Percentiles rank a stretch among this genome's conserved stretches.
phyloP scores from a whole-genome alignment of 2,888 invertebrate genomes.

The Pristionchus entomophagus region DNA sequence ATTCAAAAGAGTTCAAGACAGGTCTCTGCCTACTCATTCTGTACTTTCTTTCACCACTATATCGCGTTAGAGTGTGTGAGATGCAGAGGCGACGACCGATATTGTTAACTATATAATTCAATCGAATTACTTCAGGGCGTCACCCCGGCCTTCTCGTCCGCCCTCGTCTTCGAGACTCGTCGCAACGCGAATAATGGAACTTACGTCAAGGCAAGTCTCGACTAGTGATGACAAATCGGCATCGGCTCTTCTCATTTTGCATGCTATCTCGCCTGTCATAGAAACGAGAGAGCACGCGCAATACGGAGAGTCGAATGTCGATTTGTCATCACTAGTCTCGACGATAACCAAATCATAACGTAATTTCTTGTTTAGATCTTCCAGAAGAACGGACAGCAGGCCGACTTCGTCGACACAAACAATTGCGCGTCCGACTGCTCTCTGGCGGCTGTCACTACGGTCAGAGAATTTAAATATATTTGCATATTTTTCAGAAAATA shows the following conservation, averaged over 20 bases:
- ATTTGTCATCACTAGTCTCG: background rate
- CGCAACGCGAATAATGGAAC: conserved; percentile 1
- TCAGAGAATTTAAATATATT: too few relatives aligned
- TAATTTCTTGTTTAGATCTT: background rate
- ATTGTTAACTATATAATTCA: background rate
- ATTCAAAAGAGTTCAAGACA: too few relatives aligned
- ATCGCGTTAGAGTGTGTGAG: too few relatives aligned
- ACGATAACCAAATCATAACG: too few relatives aligned
- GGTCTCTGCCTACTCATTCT: too few relatives aligned
- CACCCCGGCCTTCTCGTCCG: conserved; percentile 9
- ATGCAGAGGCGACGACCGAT: too few relatives aligned
- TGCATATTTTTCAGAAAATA: too few relatives aligned
- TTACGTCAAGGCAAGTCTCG: background rate
- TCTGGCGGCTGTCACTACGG: background rate
- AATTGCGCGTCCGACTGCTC: background rate
- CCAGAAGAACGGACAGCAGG: conserved; percentile 20
- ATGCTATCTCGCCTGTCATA: too few relatives aligned
- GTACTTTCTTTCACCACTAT: too few relatives aligned
- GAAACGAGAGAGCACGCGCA: too few relatives aligned
- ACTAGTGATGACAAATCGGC: too few relatives aligned
- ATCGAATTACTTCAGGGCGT: background rate
- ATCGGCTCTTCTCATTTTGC: too few relatives aligned
- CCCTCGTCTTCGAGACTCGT: conserved; percentile 31
- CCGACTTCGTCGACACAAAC: background rate
- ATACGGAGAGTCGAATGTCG: background rate